Base-by-base conservation (phyloP, 2,113 vertebrate species). In the Piprites chloris region DNA sequence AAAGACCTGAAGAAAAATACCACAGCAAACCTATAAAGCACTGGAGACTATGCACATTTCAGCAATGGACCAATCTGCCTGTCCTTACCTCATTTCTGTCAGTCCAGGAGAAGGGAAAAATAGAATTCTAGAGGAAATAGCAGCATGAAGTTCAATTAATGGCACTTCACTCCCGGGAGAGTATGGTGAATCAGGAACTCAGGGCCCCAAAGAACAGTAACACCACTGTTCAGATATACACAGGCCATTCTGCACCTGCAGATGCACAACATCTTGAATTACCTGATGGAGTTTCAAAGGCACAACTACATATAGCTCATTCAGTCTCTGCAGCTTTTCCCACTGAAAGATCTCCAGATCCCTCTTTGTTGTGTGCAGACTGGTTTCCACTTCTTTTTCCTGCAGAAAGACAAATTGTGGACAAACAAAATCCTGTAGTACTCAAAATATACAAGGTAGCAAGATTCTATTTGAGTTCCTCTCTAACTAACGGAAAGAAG, bases 221-320 rank as follows among this genome's bases (percentile, higher is more conserved):
- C 53, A 55, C n/a, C 39, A 35, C 41, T 94, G 66, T 92, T 76
- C 35, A 46, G 32, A 23, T 20, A 19, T 59, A 69, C 20, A 12
- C 6, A 68, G 49, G 62, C 49, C 15, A 53, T 41, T 61, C 86
- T 89, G 56, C 69, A 84, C 7, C 5, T 78, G 68, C 73, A 89
- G 75, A 56, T 39, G 44, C 30, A 62, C 32, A 72, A 11, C 18
- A 35, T 72, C 59, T 68, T 65, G 22, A 55, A 49, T 97, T 94
- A 99, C 99, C 99, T 99, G 99, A 77, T 99, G 98, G n/a, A 99
- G 97, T 89, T 98, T 98, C 68, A 99, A 96, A 30, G 99, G 98
- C 41, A 99, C 98, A 61, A 97, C 98, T 55, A 99, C 98, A 50
- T 99, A 96, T 15, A 99, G 95, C 24, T 99, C 98, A 30, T 99